These are phyloP conservation scores for Alouatta caraya DNA, from an alignment of 2,797 vertebrate species.

Conservation along the genomic window DNA sequence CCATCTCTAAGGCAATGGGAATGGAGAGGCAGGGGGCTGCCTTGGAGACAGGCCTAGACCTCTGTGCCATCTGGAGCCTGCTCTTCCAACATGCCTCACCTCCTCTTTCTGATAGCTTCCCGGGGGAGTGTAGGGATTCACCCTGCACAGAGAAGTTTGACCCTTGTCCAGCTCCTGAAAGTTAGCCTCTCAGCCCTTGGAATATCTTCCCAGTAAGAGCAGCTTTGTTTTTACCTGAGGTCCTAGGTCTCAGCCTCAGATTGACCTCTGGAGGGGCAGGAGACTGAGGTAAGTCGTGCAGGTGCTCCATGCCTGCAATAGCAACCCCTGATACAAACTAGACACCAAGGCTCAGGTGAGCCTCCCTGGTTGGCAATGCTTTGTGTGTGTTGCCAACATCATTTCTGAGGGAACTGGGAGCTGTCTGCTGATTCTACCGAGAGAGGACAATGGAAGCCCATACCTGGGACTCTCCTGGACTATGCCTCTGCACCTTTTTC, in stretches of 20 bases:
- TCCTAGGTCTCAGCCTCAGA: not conserved
- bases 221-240: not conserved
- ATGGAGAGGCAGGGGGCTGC: not conserved
- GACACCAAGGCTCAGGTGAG: not conserved
- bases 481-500: not conserved
- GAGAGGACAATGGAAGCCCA: not conserved
- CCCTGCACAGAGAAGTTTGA: not conserved
- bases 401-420: rapidly evolving
- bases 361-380: not conserved
- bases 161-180: not conserved
- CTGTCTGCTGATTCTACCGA: not conserved
- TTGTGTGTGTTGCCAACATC: not conserved
- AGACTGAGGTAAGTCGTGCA: not conserved
- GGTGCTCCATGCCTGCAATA: not conserved
- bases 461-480: not conserved
- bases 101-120: not conserved
- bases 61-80: not conserved
- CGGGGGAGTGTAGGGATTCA: not conserved
- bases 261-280: not conserved
- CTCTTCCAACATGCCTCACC: not conserved
- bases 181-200: not conserved
- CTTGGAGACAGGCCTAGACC: not conserved
- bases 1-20: not conserved
- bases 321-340: not conserved
- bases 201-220: not conserved